Evolutionary conservation across 2,113 vertebrate species (phyloP), one percentile per base, ranked within the genome.

Genomic region (Sceloporus tristichus): DNA sequence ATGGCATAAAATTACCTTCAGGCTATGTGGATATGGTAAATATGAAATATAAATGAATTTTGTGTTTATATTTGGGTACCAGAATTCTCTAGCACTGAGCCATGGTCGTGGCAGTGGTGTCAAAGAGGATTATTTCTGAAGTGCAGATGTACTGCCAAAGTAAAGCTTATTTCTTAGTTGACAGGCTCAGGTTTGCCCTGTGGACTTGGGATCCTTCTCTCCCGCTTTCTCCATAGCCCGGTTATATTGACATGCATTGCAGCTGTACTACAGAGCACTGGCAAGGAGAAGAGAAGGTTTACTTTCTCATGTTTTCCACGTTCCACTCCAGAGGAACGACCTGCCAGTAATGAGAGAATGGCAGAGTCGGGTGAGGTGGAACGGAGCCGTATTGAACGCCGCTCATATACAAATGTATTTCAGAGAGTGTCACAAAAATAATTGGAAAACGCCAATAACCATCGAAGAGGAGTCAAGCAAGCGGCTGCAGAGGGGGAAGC

Each of bases 361-460:
- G 6, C 87, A 79, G 88, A n/a, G 88, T 78, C 62, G 1, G 9
- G 89, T 92, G 78, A 66, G 85, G 86, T 86, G 87, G 89, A 85
- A 56, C 78, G 40, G 89, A 88, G 89, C 90, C 89, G 54, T 83
- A 75, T 75, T 0, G 27, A 94, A 66, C 84, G 16, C 90, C 78
- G 95, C 95, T 92, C 90, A 90, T 95, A 92, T 87, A 93, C 89
- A 94, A 95, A 95, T 91, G 85, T 92, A 89, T 93, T 95, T 94
- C 87, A 94, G 62, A 79, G 93, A 91, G 89, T 95, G 94, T 89
- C 95, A 92, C 40, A 13, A 82, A 79, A 92, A 87, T 90, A 94
- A 94, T 87, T 93, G 94, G 80, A 95, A 96, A 95, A 86, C 86
- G 89, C 96, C 94, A 94, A 93, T 96, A 97, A 94, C 0, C 0